These are phyloP conservation scores for Ctena decussata DNA, from an alignment of 2,888 invertebrate genomes.

Conservation along the genomic window DNA sequence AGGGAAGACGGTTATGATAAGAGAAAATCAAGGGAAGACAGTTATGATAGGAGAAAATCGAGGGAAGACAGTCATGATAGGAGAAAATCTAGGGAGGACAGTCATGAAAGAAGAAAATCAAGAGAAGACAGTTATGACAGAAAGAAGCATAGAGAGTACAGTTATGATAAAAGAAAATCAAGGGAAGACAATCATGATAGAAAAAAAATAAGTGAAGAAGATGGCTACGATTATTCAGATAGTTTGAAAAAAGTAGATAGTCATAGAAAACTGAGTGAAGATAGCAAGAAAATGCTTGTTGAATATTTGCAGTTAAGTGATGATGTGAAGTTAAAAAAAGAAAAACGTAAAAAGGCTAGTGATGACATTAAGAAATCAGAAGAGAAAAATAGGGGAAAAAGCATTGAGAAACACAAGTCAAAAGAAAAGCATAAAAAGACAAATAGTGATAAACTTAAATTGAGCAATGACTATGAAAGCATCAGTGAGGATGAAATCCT, in stretches of 20 bases:
- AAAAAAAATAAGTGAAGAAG: background rate
- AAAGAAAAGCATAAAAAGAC: constrained; percentile 73
- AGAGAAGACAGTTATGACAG: constrained; percentile 18
- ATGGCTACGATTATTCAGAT: background rate
- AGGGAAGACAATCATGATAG: background rate
- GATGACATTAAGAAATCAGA: background rate
- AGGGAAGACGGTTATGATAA: background rate
- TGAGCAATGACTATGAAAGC: constrained; percentile 85
- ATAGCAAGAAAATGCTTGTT: background rate
- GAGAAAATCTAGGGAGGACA: background rate
- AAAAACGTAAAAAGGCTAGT: background rate
- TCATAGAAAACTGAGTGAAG: background rate
- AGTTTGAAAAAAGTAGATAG: background rate
- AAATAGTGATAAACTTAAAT: constrained; percentile 74
- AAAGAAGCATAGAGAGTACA: background rate
- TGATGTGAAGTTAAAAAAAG: background rate
- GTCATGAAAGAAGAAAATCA: constrained; percentile 1
- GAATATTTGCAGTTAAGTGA: background rate
- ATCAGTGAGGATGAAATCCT: constrained; percentile 59
- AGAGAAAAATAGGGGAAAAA: background rate
- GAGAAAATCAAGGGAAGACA: background rate
- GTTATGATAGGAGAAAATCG: constrained; percentile 7
- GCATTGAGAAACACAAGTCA: background rate
- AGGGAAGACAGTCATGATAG: background rate
- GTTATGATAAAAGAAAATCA: background rate